A percentile compares a stretch with the other conserved stretches of the same genome.
phyloP scores from a whole-genome alignment of 2,888 invertebrate species.

The Leptinotarsa rubiginosa region DNA sequence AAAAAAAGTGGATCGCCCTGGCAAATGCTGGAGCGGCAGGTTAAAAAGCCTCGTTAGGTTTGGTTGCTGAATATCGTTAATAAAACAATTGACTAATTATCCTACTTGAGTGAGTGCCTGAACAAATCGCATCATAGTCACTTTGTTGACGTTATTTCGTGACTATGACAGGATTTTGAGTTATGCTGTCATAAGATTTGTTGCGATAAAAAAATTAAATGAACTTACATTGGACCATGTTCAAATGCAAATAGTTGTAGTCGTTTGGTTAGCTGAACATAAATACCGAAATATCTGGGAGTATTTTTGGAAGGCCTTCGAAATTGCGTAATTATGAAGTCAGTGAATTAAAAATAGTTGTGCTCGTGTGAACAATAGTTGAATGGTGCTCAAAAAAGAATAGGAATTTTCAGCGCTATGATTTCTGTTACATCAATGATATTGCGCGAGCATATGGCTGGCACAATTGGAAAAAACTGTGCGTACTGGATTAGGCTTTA shows the following conservation, averaged over 20 bases:
- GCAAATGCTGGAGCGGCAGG: slow-evolving; percentile 74
- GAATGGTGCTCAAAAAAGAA: slow-evolving; percentile 15
- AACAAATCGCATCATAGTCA: slow-evolving; percentile 18
- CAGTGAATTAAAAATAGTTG: slow-evolving; percentile 38
- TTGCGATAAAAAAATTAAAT: slow-evolving; percentile 19
- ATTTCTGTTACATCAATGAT: slow-evolving; percentile 9
- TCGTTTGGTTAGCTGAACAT: slow-evolving; percentile 36
- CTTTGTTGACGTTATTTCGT: not conserved
- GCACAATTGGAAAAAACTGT: too few species aligned
- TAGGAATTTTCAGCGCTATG: slow-evolving; percentile 9
- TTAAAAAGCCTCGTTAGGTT: slow-evolving; percentile 53
- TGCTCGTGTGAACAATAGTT: slow-evolving; percentile 15
- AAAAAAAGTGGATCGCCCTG: slow-evolving; percentile 71
- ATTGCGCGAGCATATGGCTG: too few species aligned
- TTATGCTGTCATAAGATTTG: not conserved
- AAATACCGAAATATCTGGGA: slow-evolving; percentile 41
- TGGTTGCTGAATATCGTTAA: slow-evolving; percentile 41
- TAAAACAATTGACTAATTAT: slow-evolving; percentile 44
- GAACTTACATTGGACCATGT: slow-evolving; percentile 43
- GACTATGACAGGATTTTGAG: not conserved
- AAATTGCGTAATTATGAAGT: slow-evolving; percentile 41
- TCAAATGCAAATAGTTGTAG: slow-evolving; percentile 35
- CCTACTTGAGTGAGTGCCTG: slow-evolving; percentile 23
- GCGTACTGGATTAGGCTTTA: too few species aligned
- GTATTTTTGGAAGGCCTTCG: slow-evolving; percentile 46